Conservation (phyloP, 2,888 invertebrate genomes). For the Pediacus dermestoides region DNA sequence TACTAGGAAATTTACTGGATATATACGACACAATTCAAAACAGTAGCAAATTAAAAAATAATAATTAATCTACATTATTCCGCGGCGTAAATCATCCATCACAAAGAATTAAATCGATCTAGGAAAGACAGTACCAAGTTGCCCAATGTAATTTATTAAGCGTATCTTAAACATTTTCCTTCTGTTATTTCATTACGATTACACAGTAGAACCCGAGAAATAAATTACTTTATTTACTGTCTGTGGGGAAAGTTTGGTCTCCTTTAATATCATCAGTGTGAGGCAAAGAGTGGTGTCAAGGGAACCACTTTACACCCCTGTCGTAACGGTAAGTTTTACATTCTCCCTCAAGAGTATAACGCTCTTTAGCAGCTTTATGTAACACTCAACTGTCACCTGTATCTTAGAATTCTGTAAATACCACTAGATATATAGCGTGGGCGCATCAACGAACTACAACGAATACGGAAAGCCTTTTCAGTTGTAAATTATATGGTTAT, state of each 20-base stretch:
- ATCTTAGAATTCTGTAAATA: constrained; percentile 27
- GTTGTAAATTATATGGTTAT: constrained; percentile 32
- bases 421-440: constrained; percentile 27
- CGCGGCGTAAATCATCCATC: too few species aligned
- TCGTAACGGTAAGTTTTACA: constrained; percentile 20
- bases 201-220: too few species aligned
- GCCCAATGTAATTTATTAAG: too few species aligned
- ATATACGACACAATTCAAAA: too few species aligned
- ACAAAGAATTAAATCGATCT: too few species aligned
- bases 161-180: too few species aligned
- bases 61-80: too few species aligned
- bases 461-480: constrained; percentile 27
- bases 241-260: constrained; percentile 6
- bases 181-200: too few species aligned
- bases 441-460: constrained; percentile 23
- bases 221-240: constrained; percentile 6
- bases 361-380: constrained; percentile 24
- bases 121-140: too few species aligned
- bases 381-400: constrained; percentile 32
- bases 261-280: constrained; percentile 9
- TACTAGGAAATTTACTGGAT: too few species aligned
- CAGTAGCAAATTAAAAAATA: too few species aligned
- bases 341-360: constrained; percentile 13
- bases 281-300: constrained; percentile 9
- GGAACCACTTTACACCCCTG: constrained; percentile 12